Base-by-base conservation (phyloP, 2,113 vertebrate genomes). In the Corvus cornix region DNA sequence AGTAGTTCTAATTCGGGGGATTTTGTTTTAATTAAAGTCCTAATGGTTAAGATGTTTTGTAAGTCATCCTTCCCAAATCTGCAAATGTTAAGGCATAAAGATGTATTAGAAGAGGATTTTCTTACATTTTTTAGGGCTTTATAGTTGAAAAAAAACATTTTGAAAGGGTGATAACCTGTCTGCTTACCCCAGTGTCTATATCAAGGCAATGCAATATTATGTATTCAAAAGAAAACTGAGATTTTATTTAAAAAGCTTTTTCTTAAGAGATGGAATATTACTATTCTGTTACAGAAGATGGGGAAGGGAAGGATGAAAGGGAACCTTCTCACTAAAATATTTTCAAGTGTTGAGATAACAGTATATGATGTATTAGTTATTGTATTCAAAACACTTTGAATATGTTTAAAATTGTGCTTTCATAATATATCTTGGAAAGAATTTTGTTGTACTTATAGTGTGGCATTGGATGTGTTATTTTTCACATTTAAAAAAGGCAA, bases 401-500 rank as follows among this genome's bases (percentile, higher is more conserved):
- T 92, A n/a, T 91, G 46, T 74, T 84, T 83, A 23, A 44, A 52
- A 86, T 59, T 92, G 31, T 95, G 83, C 27, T 91, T 64, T 96
- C 53, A 30, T 67, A 89, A 83, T 93, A 68, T 94, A 86, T 44
- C n/a, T 62, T 66, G 84, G 73, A 82, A 89, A 88, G 62, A 92
- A 96, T 82, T 90, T 84, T 97, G 33, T 94, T 95, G 82, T 87
- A 60, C 92, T 97, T 93, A 86, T 94, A 92, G 93, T 95, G 52
- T 97, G 73, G 74, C 79, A 70, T 86, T 91, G 95, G 92, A 90
- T 93, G 53, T 97, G 53, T 98, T 96, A 78, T 79, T 95, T 96
- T 98, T 93, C 94, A 95, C 89, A 89, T 98, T 97, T 97, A 98
- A 97, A 97, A 97, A 97, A 94, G 63, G 83, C 91, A 94, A 97